Percentiles rank a stretch among this genome's conserved stretches.
Evolutionary conservation across 2,797 vertebrate species (phyloP).

Genomic region (Aldrovandia affinis): DNA sequence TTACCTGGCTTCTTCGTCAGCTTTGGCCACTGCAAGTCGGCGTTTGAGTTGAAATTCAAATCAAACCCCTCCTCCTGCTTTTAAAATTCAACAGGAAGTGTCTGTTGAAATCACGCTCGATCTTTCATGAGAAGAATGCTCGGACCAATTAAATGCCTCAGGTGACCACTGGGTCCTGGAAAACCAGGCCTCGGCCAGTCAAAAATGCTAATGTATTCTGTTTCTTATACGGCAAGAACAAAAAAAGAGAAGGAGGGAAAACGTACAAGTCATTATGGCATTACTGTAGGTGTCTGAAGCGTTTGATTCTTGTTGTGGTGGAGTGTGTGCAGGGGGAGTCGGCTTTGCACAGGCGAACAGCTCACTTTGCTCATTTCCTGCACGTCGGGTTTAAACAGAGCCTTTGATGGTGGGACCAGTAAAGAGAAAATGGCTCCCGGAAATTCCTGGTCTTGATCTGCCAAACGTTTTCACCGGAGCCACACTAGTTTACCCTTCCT

Average conservation of each 20-base stretch:
- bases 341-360: background rate
- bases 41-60: too few relatives aligned
- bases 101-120: slow-evolving; percentile 38
- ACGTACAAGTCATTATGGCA: slow-evolving; percentile 45
- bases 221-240: slow-evolving; percentile 30
- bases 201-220: slow-evolving; percentile 41
- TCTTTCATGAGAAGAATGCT: slow-evolving; percentile 33
- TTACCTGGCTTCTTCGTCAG: slow-evolving; percentile 27
- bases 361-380: slow-evolving; percentile 20
- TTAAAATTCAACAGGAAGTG: slow-evolving; percentile 23
- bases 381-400: slow-evolving; percentile 48
- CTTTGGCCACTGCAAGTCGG: slow-evolving; percentile 19
- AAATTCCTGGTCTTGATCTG: background rate
- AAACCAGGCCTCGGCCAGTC: slow-evolving; percentile 29
- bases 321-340: background rate
- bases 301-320: slow-evolving; percentile 10
- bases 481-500: too few relatives aligned
- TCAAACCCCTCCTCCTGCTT: slow-evolving; percentile 22
- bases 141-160: slow-evolving; percentile 42
- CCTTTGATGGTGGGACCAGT: slow-evolving; percentile 49
- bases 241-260: slow-evolving; percentile 36
- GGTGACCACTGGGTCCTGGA: slow-evolving; percentile 38
- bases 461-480: too few relatives aligned
- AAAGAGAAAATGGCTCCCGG: background rate
- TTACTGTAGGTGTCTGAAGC: slow-evolving; percentile 13